Evolutionary conservation across 2,888 invertebrate genomes (phyloP).

Genomic region (Chironomus riparius): DNA sequence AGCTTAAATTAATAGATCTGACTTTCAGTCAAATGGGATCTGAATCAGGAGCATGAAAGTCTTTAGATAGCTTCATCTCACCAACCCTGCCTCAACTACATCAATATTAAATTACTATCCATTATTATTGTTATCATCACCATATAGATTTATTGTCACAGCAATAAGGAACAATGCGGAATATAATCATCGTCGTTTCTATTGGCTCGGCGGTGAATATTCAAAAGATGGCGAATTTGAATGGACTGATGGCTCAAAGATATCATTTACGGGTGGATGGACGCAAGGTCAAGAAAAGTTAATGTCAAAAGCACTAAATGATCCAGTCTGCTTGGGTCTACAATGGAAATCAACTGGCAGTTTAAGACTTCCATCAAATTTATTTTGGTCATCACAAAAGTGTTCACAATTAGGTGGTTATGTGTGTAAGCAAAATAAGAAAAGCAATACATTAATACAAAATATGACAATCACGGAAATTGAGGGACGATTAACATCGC

Average conservation of each 20-base stretch:
- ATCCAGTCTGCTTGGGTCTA: slow-evolving; percentile 45
- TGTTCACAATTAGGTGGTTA: slow-evolving; percentile 60
- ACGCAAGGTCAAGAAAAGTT: slow-evolving; percentile 47
- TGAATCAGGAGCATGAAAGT: too few species aligned
- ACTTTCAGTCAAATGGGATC: too few species aligned
- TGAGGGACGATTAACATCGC: slow-evolving; percentile 58
- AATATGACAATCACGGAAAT: slow-evolving; percentile 58
- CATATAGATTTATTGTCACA: slow-evolving; percentile 50
- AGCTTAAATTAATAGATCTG: too few species aligned
- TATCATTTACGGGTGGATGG: slow-evolving; percentile 54
- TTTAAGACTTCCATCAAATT: slow-evolving; percentile 55
- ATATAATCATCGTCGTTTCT: slow-evolving; percentile 61
- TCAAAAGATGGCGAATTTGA: slow-evolving; percentile 44
- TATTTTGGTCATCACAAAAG: slow-evolving; percentile 60
- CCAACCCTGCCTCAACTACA: background rate
- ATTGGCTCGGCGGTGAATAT: slow-evolving; percentile 62
- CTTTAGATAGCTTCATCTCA: too few species aligned
- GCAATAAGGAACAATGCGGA: slow-evolving; percentile 60
- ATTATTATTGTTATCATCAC: background rate
- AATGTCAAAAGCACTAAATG: slow-evolving; percentile 34
- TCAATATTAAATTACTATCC: background rate
- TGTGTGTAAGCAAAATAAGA: slow-evolving; percentile 46
- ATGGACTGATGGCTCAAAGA: slow-evolving; percentile 58
- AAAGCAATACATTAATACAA: slow-evolving; percentile 44
- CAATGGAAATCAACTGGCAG: slow-evolving; percentile 60